Base-by-base conservation (phyloP, 92 coral and sea anemone genomes). In the Porites rus region DNA sequence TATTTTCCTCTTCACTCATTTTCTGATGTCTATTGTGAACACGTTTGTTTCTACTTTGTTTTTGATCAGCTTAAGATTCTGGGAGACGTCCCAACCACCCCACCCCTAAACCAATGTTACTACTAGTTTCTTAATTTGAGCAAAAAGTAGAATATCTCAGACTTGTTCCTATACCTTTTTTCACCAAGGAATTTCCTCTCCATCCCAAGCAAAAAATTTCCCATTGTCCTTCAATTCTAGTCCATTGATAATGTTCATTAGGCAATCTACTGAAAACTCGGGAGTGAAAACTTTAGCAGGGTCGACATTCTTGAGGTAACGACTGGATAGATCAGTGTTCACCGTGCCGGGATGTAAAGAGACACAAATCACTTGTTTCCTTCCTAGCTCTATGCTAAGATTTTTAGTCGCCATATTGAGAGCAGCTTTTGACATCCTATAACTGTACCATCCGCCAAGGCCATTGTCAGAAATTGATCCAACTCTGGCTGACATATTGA, bases 201-300 rank as follows among this genome's bases (percentile, higher is more conserved):
- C 94, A 80, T 92, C 94, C 94, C 94, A 92, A 13, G 92, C 94
- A 70, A 92, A 88, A 52, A 92, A 92, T 52, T 92, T 92, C 51
- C 94, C 94, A 78, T 83, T 92, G 77, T 92, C 94, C 25, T 79
- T 84, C 25, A 92, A 1, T 64, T 87, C 81, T 13, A 92, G 77
- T 2, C 88, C 71, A 20, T 80, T 83, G 11, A 92, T 92, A 18
- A 84, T 43, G 8, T 75, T 81, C 94, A 92, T 84, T 84, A 92
- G 51, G 59, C 92, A 75, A 72, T 88, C 69, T 25, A 92, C 94
- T 4, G 94, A 88, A 54, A 64, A 92, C 66, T 88, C 94, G 8
- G 94, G 92, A 3, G 84, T 92, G 19, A 92, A 92, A 12, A 92
- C 81, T 80, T 88, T 92, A 6, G 84, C 76, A 16, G 88, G 94